Conservation (phyloP, 1,140 invertebrate species). For the Drosophila pectinifera region DNA sequence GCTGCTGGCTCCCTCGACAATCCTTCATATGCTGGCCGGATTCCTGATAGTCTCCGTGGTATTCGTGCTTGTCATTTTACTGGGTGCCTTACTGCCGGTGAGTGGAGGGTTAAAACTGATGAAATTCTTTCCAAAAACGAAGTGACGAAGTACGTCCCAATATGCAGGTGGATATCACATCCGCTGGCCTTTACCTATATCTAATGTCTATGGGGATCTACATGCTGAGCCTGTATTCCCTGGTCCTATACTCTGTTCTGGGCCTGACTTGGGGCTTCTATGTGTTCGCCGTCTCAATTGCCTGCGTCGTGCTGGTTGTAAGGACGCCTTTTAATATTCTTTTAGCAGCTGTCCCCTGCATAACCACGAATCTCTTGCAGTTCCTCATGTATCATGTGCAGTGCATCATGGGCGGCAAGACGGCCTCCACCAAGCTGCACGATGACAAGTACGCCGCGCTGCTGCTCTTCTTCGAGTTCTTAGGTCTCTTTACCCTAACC, state of each 20-base stretch:
- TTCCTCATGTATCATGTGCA: conserved; percentile 70
- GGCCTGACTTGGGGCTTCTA: conserved; percentile 18
- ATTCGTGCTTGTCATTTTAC: conserved; percentile 12
- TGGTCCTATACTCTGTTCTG: conserved; percentile 22
- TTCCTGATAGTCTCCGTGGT: conserved; percentile 18
- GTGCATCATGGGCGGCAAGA: conserved; percentile 43
- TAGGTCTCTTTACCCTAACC: conserved; percentile 57
- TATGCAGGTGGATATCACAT: conserved; percentile 50
- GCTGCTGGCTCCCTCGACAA: not conserved
- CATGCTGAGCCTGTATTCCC: conserved; percentile 41
- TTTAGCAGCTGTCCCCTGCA: not conserved
- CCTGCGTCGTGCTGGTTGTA: conserved; percentile 49
- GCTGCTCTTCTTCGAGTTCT: conserved; percentile 65
- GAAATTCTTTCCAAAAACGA: not conserved
- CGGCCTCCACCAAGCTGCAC: conserved; percentile 18
- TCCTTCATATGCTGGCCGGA: conserved; percentile 5
- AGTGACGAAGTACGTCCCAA: not conserved
- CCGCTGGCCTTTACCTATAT: conserved; percentile 16
- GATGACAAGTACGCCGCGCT: conserved; percentile 59
- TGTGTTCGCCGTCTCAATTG: conserved; percentile 29
- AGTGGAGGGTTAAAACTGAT: conserved; percentile 6
- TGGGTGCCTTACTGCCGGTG: conserved; percentile 28
- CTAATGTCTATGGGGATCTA: conserved; percentile 19
- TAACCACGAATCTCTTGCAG: conserved; percentile 60
- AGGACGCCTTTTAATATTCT: conserved; percentile 14